Conservation (phyloP, 1,140 invertebrate genomes). For the Leucophenga varia region DNA sequence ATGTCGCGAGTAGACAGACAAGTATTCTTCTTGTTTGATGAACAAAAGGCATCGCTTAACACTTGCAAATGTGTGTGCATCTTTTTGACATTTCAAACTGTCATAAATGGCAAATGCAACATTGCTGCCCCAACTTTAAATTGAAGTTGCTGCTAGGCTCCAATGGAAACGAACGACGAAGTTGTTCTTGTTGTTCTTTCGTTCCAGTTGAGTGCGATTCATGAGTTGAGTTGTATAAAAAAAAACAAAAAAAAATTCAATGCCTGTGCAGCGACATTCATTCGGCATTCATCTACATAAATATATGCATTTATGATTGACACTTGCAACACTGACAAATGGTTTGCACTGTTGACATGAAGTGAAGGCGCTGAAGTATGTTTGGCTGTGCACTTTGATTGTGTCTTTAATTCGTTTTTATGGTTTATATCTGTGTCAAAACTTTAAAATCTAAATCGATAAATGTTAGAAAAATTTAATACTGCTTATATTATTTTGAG, state of each 20-base stretch:
- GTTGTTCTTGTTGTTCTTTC: not conserved
- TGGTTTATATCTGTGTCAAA: too few relatives aligned
- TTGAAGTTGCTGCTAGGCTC: too few relatives aligned
- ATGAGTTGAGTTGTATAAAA: slow-evolving; percentile 35
- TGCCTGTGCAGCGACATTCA: too few relatives aligned
- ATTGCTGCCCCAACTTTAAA: slow-evolving; percentile 23
- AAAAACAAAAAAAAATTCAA: slow-evolving; percentile 8
- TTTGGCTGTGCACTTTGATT: too few relatives aligned
- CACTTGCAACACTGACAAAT: slow-evolving; percentile 34
- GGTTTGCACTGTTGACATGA: too few relatives aligned
- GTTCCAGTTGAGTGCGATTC: slow-evolving; percentile 44
- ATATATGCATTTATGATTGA: slow-evolving; percentile 31
- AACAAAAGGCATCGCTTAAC: slow-evolving; percentile 34
- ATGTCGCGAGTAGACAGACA: slow-evolving; percentile 1
- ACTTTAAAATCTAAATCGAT: too few relatives aligned
- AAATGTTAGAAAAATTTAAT: too few relatives aligned
- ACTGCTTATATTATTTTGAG: too few relatives aligned
- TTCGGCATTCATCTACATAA: slow-evolving; percentile 1
- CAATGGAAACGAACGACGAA: too few relatives aligned
- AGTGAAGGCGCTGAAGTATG: too few relatives aligned
- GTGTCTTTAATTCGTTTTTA: too few relatives aligned
- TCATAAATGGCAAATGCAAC: slow-evolving; percentile 53
- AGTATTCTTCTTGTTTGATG: not conserved
- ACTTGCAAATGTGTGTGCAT: slow-evolving; percentile 36
- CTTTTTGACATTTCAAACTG: slow-evolving; percentile 54